Conservation (phyloP, 2,797 vertebrate species). For the Acrossocheilus wenchowensis region DNA sequence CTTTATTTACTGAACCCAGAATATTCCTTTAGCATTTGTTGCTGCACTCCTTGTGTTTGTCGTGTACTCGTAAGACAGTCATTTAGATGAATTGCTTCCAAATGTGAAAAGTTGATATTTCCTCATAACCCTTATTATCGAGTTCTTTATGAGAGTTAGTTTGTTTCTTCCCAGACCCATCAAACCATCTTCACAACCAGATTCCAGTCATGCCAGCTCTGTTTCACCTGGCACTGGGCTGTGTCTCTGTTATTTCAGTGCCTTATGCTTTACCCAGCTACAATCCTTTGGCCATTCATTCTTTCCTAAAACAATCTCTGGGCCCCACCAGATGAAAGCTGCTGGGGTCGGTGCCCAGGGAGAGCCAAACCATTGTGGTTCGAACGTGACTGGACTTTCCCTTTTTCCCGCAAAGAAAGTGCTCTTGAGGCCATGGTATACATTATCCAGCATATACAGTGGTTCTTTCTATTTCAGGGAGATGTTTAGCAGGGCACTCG, state of each 20-base stretch:
- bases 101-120: slow-evolving; percentile 66
- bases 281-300: slow-evolving; percentile 60
- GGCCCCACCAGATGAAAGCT: slow-evolving; percentile 63
- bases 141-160: slow-evolving; percentile 73
- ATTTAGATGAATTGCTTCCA: slow-evolving; percentile 75
- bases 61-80: slow-evolving; percentile 18
- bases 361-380: slow-evolving; percentile 57
- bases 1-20: not conserved
- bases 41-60: not conserved
- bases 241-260: slow-evolving; percentile 66
- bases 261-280: slow-evolving; percentile 60
- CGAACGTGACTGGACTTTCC: slow-evolving; percentile 46
- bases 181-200: slow-evolving; percentile 67
- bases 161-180: slow-evolving; percentile 65
- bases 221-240: slow-evolving; percentile 73
- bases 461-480: slow-evolving; percentile 69
- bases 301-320: slow-evolving; percentile 75
- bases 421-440: slow-evolving; percentile 43
- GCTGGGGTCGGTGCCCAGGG: slow-evolving; percentile 55
- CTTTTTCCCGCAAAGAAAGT: slow-evolving; percentile 26
- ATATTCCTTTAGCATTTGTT: not conserved
- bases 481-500: slow-evolving; percentile 56
- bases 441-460: slow-evolving; percentile 67
- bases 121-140: slow-evolving; percentile 64
- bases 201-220: slow-evolving; percentile 75